Evolutionary conservation across 2,113 vertebrate species (phyloP).

Genomic region (Excalfactoria chinensis): DNA sequence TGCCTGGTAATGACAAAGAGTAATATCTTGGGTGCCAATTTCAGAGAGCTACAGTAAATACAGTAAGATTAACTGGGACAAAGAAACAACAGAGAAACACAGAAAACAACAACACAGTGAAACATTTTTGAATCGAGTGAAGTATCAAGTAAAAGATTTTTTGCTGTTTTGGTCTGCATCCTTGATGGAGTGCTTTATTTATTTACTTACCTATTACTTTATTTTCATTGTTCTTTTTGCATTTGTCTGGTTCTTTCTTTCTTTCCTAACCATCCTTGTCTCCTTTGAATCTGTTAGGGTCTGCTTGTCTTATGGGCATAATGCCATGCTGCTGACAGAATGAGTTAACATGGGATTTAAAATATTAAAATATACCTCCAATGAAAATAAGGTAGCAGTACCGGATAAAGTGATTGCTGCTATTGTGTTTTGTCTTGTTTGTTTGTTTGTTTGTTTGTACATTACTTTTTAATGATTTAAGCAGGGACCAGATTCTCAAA

Average conservation of each 20-base stretch:
- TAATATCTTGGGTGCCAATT: neutral
- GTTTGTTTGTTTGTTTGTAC: neutral
- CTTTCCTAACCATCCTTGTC: neutral
- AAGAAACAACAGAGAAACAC: neutral
- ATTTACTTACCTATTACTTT: neutral
- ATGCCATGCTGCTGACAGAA: rapidly evolving
- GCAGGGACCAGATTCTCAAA: neutral
- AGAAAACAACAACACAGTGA: neutral
- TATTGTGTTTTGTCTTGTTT: neutral
- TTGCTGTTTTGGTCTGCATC: neutral
- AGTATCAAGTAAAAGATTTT: neutral
- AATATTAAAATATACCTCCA: neutral
- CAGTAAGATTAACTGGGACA: neutral
- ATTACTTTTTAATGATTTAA: neutral
- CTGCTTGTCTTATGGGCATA: neutral
- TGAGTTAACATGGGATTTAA: neutral
- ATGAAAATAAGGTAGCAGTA: neutral
- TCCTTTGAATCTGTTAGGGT: neutral
- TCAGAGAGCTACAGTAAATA: neutral
- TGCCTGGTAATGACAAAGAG: neutral
- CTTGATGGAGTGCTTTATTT: neutral
- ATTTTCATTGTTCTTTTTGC: neutral
- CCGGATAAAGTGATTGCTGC: neutral
- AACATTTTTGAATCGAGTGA: neutral
- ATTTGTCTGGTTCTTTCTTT: neutral